These are phyloP conservation scores for Amniataba percoides DNA, from an alignment of 2,797 vertebrate species.

Conservation along the genomic window DNA sequence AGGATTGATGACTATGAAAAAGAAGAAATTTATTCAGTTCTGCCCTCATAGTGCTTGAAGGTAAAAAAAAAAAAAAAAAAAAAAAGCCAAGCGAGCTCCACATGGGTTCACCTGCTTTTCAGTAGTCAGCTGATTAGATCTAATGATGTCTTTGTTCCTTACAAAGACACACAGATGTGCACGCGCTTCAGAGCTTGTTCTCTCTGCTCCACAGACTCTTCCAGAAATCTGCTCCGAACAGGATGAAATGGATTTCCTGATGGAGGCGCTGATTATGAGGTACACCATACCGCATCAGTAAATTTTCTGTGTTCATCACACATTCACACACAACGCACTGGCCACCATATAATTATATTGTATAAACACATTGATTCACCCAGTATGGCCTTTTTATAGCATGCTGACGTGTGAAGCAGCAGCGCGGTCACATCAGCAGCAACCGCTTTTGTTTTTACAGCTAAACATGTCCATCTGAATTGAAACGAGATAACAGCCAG, in stretches of 20 bases:
- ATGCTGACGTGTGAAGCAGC: constrained; percentile 2
- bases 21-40: background rate
- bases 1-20: constrained; percentile 1
- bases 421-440: background rate
- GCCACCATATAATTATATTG: background rate
- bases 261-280: constrained; percentile 96
- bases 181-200: constrained; percentile 23
- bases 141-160: background rate
- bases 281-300: constrained; percentile 56
- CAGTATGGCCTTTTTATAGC: background rate
- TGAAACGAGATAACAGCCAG: constrained; percentile 3
- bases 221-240: constrained; percentile 96
- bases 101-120: constrained; percentile 32
- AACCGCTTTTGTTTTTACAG: constrained; percentile 4
- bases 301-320: constrained; percentile 1
- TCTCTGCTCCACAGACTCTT: constrained; percentile 86
- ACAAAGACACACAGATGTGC: constrained; percentile 11
- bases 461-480: background rate
- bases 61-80: constrained; percentile 8
- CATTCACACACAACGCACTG: background rate
- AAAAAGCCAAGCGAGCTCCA: background rate
- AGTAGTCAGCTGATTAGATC: constrained; percentile 47
- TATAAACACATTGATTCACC: constrained; percentile 7
- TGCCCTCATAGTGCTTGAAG: background rate
- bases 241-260: constrained; percentile 96